phyloP scores from a whole-genome alignment of 2,888 invertebrate genomes.

The Fissipunctia ypsillon region DNA sequence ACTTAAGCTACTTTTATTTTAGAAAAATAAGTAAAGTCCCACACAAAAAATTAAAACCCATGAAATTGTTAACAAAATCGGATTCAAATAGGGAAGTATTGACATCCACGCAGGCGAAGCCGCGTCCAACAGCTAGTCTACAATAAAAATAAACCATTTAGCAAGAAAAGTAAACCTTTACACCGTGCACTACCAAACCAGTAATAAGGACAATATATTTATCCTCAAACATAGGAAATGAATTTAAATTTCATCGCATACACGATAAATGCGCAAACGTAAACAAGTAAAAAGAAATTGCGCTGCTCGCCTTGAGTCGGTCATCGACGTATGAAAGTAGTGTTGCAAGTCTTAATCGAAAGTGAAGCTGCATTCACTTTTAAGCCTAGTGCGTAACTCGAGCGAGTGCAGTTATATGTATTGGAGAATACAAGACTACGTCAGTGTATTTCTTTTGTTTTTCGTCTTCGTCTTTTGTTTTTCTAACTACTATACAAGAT shows the following conservation, averaged over 20 bases:
- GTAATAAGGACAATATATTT: background rate
- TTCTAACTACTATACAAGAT: no score
- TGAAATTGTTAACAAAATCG: no score
- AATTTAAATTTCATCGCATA: slow-evolving; percentile 28
- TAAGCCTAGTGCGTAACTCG: slow-evolving; percentile 18
- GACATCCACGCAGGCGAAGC: no score
- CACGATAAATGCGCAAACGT: slow-evolving; percentile 15
- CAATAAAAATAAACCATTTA: background rate
- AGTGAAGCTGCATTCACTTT: slow-evolving; percentile 46
- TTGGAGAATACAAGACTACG: background rate
- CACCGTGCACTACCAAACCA: background rate
- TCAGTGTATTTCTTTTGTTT: background rate
- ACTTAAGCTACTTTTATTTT: no score
- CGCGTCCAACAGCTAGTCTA: no score
- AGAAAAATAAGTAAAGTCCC: no score
- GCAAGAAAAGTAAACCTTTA: slow-evolving; percentile 1
- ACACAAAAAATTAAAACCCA: no score
- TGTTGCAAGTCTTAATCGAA: slow-evolving; percentile 39
- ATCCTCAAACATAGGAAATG: slow-evolving; percentile 14
- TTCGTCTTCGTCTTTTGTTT: no score
- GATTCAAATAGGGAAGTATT: no score
- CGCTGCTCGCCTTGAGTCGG: slow-evolving; percentile 43
- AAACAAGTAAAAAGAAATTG: slow-evolving; percentile 52
- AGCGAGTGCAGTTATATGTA: slow-evolving; percentile 30
- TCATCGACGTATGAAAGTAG: slow-evolving; percentile 52